These are phyloP conservation scores for Sclerodermus sp. DNA, from an alignment of 2,888 invertebrate genomes.

Conservation along the genomic window DNA sequence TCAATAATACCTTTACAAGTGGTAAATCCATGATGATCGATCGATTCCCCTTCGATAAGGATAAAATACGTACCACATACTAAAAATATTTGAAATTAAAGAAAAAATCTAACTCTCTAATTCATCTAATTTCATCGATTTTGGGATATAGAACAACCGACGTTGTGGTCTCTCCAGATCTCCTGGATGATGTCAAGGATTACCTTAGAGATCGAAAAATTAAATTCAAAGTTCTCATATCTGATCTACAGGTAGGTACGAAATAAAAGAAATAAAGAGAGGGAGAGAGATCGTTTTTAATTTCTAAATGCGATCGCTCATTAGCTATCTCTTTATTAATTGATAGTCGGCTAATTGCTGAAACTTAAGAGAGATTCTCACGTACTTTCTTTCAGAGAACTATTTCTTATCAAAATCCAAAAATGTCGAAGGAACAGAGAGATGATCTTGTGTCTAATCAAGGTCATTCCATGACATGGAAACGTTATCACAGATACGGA, in stretches of 20 bases:
- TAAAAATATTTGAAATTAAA: too few species aligned
- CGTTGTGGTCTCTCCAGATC: constrained; percentile 72
- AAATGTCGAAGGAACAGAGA: constrained; percentile 65
- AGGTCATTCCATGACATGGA: constrained; percentile 72
- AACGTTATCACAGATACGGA: constrained; percentile 69
- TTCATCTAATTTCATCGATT: constrained; percentile 1
- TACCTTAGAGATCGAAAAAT: constrained; percentile 66
- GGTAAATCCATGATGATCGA: too few species aligned
- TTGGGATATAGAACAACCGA: constrained; percentile 66
- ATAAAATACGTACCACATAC: too few species aligned
- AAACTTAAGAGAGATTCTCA: not conserved
- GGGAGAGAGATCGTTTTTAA: not conserved
- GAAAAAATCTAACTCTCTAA: too few species aligned
- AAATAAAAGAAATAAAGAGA: not conserved
- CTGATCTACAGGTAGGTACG: constrained; percentile 69
- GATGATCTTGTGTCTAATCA: constrained; percentile 63
- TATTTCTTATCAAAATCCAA: constrained; percentile 70
- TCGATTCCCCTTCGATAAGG: too few species aligned
- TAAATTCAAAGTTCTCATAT: constrained; percentile 68
- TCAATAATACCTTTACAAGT: not conserved
- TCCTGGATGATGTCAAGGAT: constrained; percentile 64
- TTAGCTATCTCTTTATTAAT: too few species aligned
- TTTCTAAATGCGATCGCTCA: not conserved
- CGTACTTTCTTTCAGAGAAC: constrained; percentile 60
- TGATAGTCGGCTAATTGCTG: not conserved